phyloP scores from a whole-genome alignment of 2,113 vertebrate species.

The Daubentonia madagascariensis region DNA sequence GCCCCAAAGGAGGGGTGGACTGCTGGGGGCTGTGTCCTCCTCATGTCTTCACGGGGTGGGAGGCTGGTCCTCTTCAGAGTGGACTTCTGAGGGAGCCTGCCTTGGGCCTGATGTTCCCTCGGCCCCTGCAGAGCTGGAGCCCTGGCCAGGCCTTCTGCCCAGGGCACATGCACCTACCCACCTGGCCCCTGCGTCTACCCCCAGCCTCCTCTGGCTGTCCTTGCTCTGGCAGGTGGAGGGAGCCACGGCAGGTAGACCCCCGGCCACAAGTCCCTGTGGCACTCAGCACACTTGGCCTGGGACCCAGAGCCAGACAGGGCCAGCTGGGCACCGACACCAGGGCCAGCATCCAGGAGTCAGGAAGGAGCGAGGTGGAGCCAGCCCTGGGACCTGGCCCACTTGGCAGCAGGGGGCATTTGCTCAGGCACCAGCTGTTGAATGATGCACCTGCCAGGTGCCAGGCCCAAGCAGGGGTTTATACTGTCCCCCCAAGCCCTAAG shows the following conservation, averaged over 20 bases:
- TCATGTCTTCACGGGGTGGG: not conserved
- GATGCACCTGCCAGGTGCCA: not conserved
- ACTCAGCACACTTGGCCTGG: not conserved
- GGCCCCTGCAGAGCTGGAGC: not conserved
- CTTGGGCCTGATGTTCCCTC: not conserved
- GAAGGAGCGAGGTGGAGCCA: fast-evolving
- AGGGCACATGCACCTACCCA: too few species aligned
- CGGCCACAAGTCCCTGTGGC: not conserved
- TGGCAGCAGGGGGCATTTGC: not conserved
- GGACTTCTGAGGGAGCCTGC: not conserved
- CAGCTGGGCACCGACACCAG: not conserved
- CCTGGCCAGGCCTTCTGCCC: not conserved
- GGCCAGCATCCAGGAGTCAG: not conserved
- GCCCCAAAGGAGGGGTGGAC: not conserved
- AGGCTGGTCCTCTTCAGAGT: not conserved
- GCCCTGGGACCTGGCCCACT: too few species aligned
- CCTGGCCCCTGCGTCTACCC: not conserved
- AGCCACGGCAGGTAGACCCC: too few species aligned
- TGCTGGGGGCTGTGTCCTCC: not conserved
- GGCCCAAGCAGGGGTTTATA: not conserved
- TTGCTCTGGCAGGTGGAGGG: not conserved
- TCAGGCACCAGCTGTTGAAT: not conserved
- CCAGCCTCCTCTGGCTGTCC: too few species aligned
- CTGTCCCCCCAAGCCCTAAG: not conserved
- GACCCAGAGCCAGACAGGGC: not conserved